Percentiles rank a stretch among this genome's conserved stretches.
Evolutionary conservation across 2,797 vertebrate species (phyloP).

Genomic region (Mormyrops boulengeri): DNA sequence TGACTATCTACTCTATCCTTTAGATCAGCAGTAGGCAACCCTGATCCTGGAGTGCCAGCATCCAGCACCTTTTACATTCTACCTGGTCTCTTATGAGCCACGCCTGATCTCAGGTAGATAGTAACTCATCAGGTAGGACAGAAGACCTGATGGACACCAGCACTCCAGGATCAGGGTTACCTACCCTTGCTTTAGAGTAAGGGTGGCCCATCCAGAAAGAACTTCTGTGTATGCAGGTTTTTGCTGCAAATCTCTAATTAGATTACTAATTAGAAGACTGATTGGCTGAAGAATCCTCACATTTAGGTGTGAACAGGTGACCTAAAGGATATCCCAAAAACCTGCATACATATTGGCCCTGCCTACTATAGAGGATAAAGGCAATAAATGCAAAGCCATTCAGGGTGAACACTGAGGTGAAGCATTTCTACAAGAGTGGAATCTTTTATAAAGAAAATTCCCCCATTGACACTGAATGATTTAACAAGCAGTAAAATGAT

Average conservation of each 20-base stretch:
- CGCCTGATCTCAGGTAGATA: background rate
- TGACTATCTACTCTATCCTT: background rate
- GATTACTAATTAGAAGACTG: no score
- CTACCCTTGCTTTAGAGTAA: background rate
- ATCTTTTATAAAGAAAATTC: background rate
- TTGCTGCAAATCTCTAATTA: background rate
- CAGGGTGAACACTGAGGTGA: background rate
- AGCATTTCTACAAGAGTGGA: background rate
- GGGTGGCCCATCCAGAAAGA: no score
- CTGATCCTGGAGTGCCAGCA: background rate
- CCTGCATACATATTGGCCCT: background rate
- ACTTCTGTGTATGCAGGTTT: background rate
- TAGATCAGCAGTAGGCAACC: background rate
- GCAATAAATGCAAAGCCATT: background rate
- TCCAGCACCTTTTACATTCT: background rate
- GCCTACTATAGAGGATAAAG: background rate
- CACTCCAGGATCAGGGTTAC: no score
- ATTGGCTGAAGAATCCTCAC: no score
- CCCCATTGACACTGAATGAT: background rate
- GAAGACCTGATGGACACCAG: no score
- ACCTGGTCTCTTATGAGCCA: background rate
- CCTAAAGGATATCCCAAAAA: background rate
- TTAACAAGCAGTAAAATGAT: background rate
- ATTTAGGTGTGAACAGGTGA: no score
- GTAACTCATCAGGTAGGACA: background rate